These are phyloP conservation scores for Lepus timidus DNA, from an alignment of 2,113 vertebrate genomes.

Conservation along the genomic window DNA sequence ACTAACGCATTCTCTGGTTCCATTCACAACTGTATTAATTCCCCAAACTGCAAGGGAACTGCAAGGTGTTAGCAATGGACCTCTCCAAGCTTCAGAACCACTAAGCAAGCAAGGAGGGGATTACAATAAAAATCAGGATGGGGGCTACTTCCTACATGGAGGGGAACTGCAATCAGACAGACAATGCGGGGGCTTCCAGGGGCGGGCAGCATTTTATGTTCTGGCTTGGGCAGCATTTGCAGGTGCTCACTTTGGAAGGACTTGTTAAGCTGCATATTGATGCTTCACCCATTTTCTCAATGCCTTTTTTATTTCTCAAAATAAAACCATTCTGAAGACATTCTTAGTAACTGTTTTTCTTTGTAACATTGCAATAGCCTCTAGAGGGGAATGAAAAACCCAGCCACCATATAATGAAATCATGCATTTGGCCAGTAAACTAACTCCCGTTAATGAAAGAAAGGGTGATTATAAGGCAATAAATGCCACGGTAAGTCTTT, in stretches of 20 bases:
- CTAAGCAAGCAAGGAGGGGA: background rate
- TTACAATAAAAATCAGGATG: background rate
- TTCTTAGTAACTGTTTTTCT: background rate
- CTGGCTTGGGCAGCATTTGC: background rate
- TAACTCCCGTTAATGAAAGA: background rate
- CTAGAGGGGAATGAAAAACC: conserved; percentile 19
- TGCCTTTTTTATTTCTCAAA: background rate
- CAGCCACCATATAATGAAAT: background rate
- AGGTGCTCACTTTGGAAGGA: background rate
- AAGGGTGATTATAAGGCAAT: background rate
- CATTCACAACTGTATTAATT: background rate
- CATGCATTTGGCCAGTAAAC: background rate
- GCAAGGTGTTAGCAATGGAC: background rate
- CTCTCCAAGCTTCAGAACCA: background rate
- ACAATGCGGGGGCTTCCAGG: background rate
- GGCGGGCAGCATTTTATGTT: background rate
- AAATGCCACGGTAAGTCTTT: background rate
- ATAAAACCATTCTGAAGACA: background rate
- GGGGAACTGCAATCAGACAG: background rate
- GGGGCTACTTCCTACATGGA: background rate
- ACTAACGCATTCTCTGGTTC: background rate
- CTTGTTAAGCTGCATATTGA: background rate
- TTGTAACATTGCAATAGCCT: conserved; percentile 5
- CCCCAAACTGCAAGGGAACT: too few species aligned
- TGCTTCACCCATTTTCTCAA: background rate